Evolutionary conservation across 1,140 invertebrate species (phyloP).

Genomic region (Drosophila pseudoananassae): DNA sequence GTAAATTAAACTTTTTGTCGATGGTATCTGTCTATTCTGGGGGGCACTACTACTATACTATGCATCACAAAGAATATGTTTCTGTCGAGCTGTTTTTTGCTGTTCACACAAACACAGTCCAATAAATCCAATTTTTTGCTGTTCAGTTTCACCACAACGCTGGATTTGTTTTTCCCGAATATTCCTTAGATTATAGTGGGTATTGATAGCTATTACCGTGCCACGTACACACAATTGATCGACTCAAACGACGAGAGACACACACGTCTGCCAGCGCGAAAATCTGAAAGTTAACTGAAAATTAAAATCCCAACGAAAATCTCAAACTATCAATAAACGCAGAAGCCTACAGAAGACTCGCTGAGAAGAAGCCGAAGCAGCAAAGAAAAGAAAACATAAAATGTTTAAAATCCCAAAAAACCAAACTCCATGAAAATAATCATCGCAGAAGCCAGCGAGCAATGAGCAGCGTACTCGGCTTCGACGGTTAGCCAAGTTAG

Average conservation of each 20-base stretch:
- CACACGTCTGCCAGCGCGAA: slow-evolving; percentile 82
- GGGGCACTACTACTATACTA: not conserved
- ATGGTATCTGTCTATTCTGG: slow-evolving; percentile 19
- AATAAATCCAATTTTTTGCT: slow-evolving; percentile 25
- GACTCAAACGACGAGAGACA: slow-evolving; percentile 15
- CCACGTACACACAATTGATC: slow-evolving; percentile 59
- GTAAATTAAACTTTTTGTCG: slow-evolving; percentile 39
- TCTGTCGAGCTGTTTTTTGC: slow-evolving; percentile 8
- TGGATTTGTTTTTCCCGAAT: slow-evolving; percentile 11
- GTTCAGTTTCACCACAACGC: slow-evolving; percentile 10
- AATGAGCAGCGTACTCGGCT: slow-evolving; percentile 24
- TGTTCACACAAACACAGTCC: slow-evolving; percentile 12
- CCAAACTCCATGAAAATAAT: slow-evolving; percentile 84
- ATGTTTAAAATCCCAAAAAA: slow-evolving; percentile 83
- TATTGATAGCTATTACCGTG: slow-evolving; percentile 22
- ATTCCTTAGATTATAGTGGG: slow-evolving; percentile 12
- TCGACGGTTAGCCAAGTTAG: slow-evolving; percentile 62
- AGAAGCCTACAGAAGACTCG: slow-evolving; percentile 39
- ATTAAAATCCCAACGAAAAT: slow-evolving; percentile 65
- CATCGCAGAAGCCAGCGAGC: slow-evolving; percentile 65
- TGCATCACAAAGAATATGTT: slow-evolving; percentile 3
- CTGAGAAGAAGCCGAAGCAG: slow-evolving; percentile 20
- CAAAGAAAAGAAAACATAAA: slow-evolving; percentile 67
- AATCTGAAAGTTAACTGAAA: slow-evolving; percentile 84
- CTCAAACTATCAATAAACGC: slow-evolving; percentile 75